Evolutionary conservation across 2,888 invertebrate species (phyloP).

Genomic region (Baronia brevicornis): DNA sequence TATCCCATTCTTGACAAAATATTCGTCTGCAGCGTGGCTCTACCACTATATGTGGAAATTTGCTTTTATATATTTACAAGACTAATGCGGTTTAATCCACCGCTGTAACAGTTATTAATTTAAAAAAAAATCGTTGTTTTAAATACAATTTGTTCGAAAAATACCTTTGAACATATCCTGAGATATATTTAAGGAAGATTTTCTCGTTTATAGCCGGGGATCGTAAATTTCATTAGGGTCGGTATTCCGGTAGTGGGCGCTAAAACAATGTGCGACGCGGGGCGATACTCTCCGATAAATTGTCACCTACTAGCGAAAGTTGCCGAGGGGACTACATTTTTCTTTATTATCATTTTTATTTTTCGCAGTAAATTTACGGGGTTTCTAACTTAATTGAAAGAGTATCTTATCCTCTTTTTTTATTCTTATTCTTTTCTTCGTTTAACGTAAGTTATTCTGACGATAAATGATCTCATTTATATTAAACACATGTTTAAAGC

Average conservation of each 20-base stretch:
- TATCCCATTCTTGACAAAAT: no score
- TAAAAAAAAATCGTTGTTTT: background rate
- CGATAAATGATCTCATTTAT: no score
- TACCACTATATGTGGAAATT: no score
- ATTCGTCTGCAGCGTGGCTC: no score
- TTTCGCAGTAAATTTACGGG: no score
- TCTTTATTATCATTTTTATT: slow-evolving; percentile 22
- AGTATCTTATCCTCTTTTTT: no score
- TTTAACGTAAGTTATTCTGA: no score
- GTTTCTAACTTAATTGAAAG: no score
- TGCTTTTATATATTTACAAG: no score
- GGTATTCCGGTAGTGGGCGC: slow-evolving; percentile 27
- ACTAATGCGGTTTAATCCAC: no score
- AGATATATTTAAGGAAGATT: slow-evolving; percentile 20
- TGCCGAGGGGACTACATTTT: slow-evolving; percentile 21
- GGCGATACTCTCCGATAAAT: slow-evolving; percentile 42
- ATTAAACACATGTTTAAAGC: no score
- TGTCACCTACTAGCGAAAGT: slow-evolving; percentile 39
- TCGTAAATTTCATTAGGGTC: slow-evolving; percentile 64
- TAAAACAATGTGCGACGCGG: slow-evolving; percentile 42
- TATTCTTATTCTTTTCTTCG: no score
- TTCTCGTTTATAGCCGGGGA: slow-evolving; percentile 17
- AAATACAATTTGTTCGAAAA: slow-evolving; percentile 13
- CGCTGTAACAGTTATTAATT: background rate
- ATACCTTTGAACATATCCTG: slow-evolving; percentile 19